These are phyloP conservation scores for Spatulosminthurus flaviceps DNA, from an alignment of 2,888 invertebrate genomes.

Conservation along the genomic window DNA sequence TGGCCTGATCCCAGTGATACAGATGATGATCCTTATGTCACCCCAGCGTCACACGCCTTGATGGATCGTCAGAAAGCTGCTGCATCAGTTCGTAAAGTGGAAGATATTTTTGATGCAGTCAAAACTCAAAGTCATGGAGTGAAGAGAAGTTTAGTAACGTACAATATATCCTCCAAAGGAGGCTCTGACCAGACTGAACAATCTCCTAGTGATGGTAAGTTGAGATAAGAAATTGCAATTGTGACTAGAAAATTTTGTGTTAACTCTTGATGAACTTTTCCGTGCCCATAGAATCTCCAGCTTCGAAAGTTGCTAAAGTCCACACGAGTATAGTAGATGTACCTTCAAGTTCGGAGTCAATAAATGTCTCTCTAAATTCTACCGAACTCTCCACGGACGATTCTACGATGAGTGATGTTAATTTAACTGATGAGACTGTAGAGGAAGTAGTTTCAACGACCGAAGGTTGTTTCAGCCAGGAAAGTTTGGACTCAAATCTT, in stretches of 20 bases:
- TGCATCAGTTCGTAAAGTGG: slow-evolving; percentile 50
- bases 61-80: slow-evolving; percentile 54
- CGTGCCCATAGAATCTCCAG: slow-evolving; percentile 28
- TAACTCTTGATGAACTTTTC: not conserved
- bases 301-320: slow-evolving; percentile 46
- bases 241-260: too few relatives aligned
- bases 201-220: slow-evolving; percentile 15
- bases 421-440: slow-evolving; percentile 54
- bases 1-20: slow-evolving; percentile 76
- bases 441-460: slow-evolving; percentile 56
- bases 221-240: too few relatives aligned
- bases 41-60: slow-evolving; percentile 64
- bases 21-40: slow-evolving; percentile 73
- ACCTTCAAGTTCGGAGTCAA: slow-evolving; percentile 24
- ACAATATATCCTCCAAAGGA: not conserved
- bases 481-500: slow-evolving; percentile 9
- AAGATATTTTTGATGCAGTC: slow-evolving; percentile 62
- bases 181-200: not conserved
- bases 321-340: not conserved
- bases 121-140: slow-evolving; percentile 29
- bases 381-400: slow-evolving; percentile 34
- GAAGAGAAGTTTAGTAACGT: slow-evolving; percentile 24
- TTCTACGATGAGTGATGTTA: slow-evolving; percentile 47
- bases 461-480: slow-evolving; percentile 34
- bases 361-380: slow-evolving; percentile 26